A percentile compares a stretch with the other conserved stretches of the same genome.
These are phyloP conservation scores for Sinelater perroti DNA, from an alignment of 2,888 invertebrate species.

Conservation along the genomic window DNA sequence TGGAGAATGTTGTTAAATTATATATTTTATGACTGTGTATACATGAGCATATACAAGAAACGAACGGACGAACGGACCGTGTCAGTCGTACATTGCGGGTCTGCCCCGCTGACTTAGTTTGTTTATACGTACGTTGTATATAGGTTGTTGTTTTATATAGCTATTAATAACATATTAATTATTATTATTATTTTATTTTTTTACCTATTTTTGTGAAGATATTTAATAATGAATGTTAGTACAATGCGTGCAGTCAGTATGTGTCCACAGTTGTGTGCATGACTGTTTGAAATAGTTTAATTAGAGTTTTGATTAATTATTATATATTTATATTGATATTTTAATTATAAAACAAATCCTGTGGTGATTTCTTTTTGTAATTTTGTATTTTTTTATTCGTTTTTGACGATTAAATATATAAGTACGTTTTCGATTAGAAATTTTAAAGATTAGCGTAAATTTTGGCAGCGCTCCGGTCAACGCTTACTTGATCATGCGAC, in stretches of 20 bases:
- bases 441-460: constrained; percentile 59
- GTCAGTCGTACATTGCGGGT: constrained; percentile 47
- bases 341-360: constrained; percentile 56
- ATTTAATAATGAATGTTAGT: constrained; percentile 63
- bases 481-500: constrained; percentile 34
- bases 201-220: constrained; percentile 64
- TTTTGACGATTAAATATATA: constrained; percentile 61
- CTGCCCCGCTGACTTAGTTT: constrained; percentile 55
- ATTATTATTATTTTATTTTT: constrained; percentile 64
- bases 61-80: constrained; percentile 43
- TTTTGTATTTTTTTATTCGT: constrained; percentile 58
- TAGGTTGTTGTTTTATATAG: constrained; percentile 64
- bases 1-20: constrained; percentile 60
- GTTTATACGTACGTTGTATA: constrained; percentile 60
- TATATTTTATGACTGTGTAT: constrained; percentile 42
- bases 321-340: constrained; percentile 61
- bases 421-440: constrained; percentile 62
- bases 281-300: constrained; percentile 61
- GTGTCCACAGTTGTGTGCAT: constrained; percentile 55
- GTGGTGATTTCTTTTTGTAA: constrained; percentile 56
- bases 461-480: constrained; percentile 41
- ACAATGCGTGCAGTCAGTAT: constrained; percentile 54
- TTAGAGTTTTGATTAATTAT: constrained; percentile 60
- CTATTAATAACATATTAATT: constrained; percentile 61
- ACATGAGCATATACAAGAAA: constrained; percentile 18